Evolutionary conservation across 2,888 invertebrate species (phyloP), one percentile per base, ranked within the genome.

Genomic region (Pseudolycoriella hygida): DNA sequence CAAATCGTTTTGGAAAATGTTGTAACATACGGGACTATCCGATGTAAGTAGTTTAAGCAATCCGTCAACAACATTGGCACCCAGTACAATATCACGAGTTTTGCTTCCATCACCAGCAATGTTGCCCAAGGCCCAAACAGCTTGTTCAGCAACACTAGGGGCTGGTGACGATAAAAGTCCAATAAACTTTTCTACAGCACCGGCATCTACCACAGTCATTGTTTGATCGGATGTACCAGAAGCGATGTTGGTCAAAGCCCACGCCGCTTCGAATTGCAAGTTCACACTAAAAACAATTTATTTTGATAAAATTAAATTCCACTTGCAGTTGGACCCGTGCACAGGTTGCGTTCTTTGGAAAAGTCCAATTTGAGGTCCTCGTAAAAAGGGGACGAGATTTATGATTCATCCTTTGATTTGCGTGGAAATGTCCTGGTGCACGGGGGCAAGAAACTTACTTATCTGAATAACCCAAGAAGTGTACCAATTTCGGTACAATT

Each of bases 121-220:
- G 67, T 98, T 98, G 51, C 93, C 92, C n/a, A 94, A 68, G 0
- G 96, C 96, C 97, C 88, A 96, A 0, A 93, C 87, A n/a, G 89
- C 81, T 62, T 94, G 93, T 58, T 94, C 93, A 1, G 86, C 81
- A 1, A 86, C 78, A 51, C 80, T 74, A 0, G 73, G 64, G 34
- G 76, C 69, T 2, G 72, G 66, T 0, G 85, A 81, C 6, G 71
- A 64, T 0, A 94, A 66, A 12, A 97, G 68, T 0, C 67, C 59
- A 17, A 92, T 75, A 44, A 98, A 74, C 48, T 79, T 78, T 0
- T 85, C 84, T 17, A 97, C 74, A 0, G 90, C 93, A n/a, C 87
- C 85, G 32, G 79, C 75, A 60, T 73, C 68, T 3, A 96, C 80
- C 1, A 96, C 92, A 15, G 80, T 78, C 53, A 79, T 73, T 0